phyloP scores from a whole-genome alignment of 2,888 invertebrate genomes.

The Capitulum mitella region DNA sequence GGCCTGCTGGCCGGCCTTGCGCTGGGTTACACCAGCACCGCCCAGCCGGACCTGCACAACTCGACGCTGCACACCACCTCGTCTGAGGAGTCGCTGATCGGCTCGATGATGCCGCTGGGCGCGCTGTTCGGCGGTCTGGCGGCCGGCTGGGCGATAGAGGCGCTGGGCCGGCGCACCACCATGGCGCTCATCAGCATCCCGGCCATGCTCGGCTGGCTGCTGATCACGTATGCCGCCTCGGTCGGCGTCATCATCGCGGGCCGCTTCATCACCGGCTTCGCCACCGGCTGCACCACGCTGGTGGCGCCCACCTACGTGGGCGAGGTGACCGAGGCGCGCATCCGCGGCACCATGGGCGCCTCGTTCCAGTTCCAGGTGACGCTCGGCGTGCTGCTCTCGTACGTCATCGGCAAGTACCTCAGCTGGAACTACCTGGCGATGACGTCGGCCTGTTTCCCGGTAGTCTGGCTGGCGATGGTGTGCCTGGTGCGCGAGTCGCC shows the following conservation, averaged over 20 bases:
- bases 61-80: background rate
- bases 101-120: constrained; percentile 79
- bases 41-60: background rate
- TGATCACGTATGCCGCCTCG: constrained; percentile 46
- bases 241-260: constrained; percentile 28
- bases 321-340: constrained; percentile 55
- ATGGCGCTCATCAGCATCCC: constrained; percentile 68
- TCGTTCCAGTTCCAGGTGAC: constrained; percentile 67
- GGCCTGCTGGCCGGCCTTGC: constrained; percentile 3
- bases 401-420: constrained; percentile 63
- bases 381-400: constrained; percentile 61
- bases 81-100: constrained; percentile 64
- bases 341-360: constrained; percentile 74
- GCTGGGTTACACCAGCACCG: background rate
- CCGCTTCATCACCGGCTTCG: constrained; percentile 40
- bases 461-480: constrained; percentile 54
- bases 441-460: constrained; percentile 56
- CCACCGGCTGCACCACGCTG: constrained; percentile 43
- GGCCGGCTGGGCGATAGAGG: constrained; percentile 78
- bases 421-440: constrained; percentile 54
- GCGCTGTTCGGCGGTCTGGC: constrained; percentile 75
- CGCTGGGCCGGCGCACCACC: constrained; percentile 68
- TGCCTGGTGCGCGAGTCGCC: constrained; percentile 77
- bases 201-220: constrained; percentile 62
- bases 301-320: constrained; percentile 46